A percentile compares a stretch with the other conserved stretches of the same genome.
Evolutionary conservation across 2,888 invertebrate species (phyloP).

Genomic region (Tridacna gigas): DNA sequence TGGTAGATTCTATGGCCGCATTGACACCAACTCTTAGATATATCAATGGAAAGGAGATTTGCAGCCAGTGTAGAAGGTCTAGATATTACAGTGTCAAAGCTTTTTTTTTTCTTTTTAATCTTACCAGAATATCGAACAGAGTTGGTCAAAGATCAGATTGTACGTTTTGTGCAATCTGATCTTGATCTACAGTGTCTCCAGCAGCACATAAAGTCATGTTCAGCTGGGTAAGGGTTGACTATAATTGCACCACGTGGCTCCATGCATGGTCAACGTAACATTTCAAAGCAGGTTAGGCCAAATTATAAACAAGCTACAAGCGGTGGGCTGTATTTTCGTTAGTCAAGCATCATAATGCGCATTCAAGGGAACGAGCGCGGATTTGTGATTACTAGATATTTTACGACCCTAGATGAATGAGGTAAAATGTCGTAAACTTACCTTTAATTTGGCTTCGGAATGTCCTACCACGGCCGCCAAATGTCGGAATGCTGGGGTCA

Average conservation of each 20-base stretch:
- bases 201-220: no score
- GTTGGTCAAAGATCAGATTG: no score
- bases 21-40: no score
- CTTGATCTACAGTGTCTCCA: no score
- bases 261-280: slow-evolving; percentile 22
- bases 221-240: no score
- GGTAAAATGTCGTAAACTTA: slow-evolving; percentile 5
- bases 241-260: slow-evolving; percentile 4
- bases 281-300: neutral
- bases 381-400: slow-evolving; percentile 20
- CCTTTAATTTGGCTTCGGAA: neutral
- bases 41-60: no score
- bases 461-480: neutral
- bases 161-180: no score
- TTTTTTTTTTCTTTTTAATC: no score
- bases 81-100: no score
- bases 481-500: neutral
- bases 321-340: neutral
- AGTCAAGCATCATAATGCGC: slow-evolving; percentile 1
- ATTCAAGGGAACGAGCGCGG: neutral
- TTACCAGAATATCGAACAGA: no score
- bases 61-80: no score
- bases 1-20: no score
- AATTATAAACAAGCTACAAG: neutral
- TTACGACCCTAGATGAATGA: slow-evolving; percentile 20